Conservation (phyloP, 2,113 vertebrate genomes). For the Polyodon spathula region DNA sequence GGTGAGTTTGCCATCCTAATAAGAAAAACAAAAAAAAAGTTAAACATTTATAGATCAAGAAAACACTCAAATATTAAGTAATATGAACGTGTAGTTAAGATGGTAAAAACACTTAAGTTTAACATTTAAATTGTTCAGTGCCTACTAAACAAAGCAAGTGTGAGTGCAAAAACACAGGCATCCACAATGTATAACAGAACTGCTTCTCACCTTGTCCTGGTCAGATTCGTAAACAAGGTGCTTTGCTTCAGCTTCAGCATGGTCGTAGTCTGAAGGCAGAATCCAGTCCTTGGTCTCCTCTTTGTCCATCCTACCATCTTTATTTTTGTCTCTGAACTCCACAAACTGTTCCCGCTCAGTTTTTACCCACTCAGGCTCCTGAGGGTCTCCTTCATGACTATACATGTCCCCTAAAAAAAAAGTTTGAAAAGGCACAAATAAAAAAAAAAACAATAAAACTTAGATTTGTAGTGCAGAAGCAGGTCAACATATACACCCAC, state of each 20-base stretch:
- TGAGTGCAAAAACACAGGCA: background rate
- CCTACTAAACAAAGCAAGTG: slow-evolving; percentile 27
- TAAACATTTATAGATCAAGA: no score
- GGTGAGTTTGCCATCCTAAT: slow-evolving; percentile 75
- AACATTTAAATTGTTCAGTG: slow-evolving; percentile 40
- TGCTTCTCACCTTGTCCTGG: slow-evolving; percentile 73
- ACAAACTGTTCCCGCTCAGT: slow-evolving; percentile 80
- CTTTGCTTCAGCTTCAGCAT: slow-evolving; percentile 77
- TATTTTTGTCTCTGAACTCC: slow-evolving; percentile 85
- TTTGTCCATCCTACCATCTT: slow-evolving; percentile 83
- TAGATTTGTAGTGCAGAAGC: no score
- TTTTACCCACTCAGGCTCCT: slow-evolving; percentile 82
- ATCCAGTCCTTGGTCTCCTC: slow-evolving; percentile 89
- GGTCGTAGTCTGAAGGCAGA: slow-evolving; percentile 78
- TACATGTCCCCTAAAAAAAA: slow-evolving; percentile 76
- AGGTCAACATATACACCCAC: no score
- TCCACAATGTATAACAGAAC: no score
- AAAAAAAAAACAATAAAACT: no score
- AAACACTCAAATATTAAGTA: background rate
- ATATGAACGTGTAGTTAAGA: background rate
- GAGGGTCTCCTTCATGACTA: slow-evolving; percentile 55
- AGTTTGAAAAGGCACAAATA: background rate
- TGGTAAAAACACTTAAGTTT: no score
- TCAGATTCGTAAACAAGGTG: slow-evolving; percentile 83
- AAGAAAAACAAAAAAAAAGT: slow-evolving; percentile 7